phyloP scores from a whole-genome alignment of 2,797 vertebrate species.

The Danio tinwini region DNA sequence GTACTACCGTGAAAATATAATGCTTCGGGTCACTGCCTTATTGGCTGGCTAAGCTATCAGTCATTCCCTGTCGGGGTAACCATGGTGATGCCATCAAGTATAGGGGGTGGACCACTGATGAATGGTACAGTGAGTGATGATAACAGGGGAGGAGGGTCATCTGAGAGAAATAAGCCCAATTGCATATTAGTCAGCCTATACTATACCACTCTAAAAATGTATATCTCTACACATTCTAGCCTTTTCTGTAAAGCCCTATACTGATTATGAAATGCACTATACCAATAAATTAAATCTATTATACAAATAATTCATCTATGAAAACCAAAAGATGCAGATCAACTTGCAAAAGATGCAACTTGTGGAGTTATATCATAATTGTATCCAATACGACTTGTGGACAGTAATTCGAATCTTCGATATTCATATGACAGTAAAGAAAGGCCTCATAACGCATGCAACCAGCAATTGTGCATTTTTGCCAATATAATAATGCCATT shows the following conservation, averaged over 20 bases:
- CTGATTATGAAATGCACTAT: no score
- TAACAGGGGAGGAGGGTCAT: neutral
- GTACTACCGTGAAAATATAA: neutral
- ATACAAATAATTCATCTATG: no score
- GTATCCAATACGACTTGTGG: neutral
- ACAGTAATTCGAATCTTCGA: neutral
- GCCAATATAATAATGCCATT: neutral
- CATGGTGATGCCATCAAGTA: constrained; percentile 47
- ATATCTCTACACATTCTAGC: no score
- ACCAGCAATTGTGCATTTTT: neutral
- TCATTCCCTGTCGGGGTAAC: constrained; percentile 45
- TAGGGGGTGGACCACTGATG: constrained; percentile 18
- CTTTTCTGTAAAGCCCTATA: no score
- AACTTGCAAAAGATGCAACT: no score
- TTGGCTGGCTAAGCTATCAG: constrained; percentile 45
- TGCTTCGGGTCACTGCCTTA: constrained; percentile 7
- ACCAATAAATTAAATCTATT: no score
- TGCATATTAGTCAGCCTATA: no score
- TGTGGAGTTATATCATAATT: neutral
- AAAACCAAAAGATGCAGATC: neutral
- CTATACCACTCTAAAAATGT: no score
- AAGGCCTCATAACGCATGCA: neutral
- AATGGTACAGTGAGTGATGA: constrained; percentile 19
- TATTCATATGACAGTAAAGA: neutral
- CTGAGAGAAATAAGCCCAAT: constrained; percentile 13